Evolutionary conservation across 64 coral and sea anemone species (phyloP).

Genomic region (Porites lutea): DNA sequence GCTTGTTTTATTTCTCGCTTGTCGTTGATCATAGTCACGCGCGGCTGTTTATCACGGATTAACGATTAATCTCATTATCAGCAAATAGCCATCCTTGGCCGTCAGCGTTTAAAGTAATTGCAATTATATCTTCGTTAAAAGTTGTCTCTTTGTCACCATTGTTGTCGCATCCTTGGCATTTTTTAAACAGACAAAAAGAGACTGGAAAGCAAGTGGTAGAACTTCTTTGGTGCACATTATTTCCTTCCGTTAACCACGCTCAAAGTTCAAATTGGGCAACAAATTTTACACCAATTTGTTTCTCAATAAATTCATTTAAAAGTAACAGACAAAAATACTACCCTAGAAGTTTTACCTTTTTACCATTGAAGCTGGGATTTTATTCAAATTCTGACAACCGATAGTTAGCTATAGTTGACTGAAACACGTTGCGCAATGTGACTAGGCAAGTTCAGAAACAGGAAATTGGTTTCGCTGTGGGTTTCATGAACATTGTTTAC

Average conservation of each 20-base stretch:
- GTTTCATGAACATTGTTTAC: slow-evolving; percentile 1
- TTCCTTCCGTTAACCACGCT: no score
- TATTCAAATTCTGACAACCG: no score
- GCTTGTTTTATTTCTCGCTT: neutral
- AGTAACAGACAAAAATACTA: no score
- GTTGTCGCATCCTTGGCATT: slow-evolving; percentile 4
- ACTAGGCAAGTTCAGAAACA: neutral
- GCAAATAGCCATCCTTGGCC: neutral
- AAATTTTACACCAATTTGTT: no score
- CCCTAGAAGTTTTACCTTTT: no score
- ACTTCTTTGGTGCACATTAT: no score
- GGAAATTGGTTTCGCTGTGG: slow-evolving; percentile 37
- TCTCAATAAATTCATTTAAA: no score
- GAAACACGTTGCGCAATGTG: no score
- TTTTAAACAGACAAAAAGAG: slow-evolving; percentile 17
- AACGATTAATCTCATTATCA: slow-evolving; percentile 18
- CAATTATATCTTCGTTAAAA: slow-evolving; percentile 38
- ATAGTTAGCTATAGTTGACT: no score
- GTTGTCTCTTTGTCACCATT: slow-evolving; percentile 1
- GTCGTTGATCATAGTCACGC: neutral
- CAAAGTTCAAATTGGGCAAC: no score
- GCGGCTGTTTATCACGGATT: slow-evolving; percentile 48
- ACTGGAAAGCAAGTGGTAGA: neutral
- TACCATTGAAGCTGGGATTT: no score
- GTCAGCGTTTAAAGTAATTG: slow-evolving; percentile 46